phyloP scores from a whole-genome alignment of 92 coral and sea anemone genomes.

The Porites lobata region DNA sequence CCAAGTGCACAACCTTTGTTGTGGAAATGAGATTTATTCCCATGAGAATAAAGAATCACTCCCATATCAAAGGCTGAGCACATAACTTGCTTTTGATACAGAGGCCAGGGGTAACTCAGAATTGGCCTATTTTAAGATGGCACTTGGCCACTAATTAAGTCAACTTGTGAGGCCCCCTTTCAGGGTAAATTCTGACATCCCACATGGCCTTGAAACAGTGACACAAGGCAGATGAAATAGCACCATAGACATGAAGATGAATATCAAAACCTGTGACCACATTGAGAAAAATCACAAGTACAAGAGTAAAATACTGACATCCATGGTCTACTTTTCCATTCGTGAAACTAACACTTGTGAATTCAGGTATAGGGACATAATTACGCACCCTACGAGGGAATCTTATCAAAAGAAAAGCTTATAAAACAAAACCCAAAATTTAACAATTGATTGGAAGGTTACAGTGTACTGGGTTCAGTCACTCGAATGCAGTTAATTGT shows the following conservation, averaged over 20 bases:
- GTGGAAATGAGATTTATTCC: conserved; percentile 9
- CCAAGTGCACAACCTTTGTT: conserved; percentile 19
- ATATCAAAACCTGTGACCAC: neutral
- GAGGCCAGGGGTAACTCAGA: neutral
- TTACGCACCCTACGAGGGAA: neutral
- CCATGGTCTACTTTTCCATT: neutral
- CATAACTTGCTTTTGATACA: conserved; percentile 10
- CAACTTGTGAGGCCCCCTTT: neutral
- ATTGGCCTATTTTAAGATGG: neutral
- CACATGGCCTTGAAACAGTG: neutral
- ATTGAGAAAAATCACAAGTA: neutral
- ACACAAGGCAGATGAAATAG: no score
- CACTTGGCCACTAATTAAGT: neutral
- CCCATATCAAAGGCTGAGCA: conserved; percentile 9
- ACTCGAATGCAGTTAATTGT: no score
- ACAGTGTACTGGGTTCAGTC: no score
- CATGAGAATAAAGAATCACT: conserved; percentile 22
- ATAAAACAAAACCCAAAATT: no score
- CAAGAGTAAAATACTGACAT: neutral
- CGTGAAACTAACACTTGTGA: neutral
- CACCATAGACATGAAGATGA: neutral
- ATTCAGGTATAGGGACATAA: neutral
- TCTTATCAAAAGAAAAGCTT: no score
- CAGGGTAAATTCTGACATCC: neutral
- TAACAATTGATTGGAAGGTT: no score